Conservation (phyloP, 2,888 invertebrate species). For the Dicycla oo region DNA sequence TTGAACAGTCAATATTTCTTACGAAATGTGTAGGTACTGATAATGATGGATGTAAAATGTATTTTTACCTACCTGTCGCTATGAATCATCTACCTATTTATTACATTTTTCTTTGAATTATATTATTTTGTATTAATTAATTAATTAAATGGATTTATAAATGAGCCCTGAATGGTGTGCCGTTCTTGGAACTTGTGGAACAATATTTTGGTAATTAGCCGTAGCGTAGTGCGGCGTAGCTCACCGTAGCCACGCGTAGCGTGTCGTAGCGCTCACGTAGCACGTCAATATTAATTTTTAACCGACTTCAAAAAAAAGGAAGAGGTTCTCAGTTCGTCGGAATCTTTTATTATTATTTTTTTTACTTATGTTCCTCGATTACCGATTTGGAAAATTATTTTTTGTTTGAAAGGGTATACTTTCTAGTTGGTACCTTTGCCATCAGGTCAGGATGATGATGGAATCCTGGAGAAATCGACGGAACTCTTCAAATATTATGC, state of each 20-base stretch:
- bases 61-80: not conserved
- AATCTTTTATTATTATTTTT: no score
- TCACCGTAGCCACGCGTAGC: slow-evolving; percentile 24
- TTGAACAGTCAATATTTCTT: slow-evolving; percentile 34
- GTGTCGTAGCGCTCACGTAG: slow-evolving; percentile 37
- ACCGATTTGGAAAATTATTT: no score
- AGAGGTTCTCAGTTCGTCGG: no score
- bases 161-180: not conserved
- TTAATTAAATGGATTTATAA: not conserved
- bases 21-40: slow-evolving; percentile 26
- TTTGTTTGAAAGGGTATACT: no score
- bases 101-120: not conserved
- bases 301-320: no score
- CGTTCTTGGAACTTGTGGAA: not conserved
- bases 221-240: slow-evolving; percentile 30
- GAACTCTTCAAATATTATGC: no score
- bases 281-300: not conserved
- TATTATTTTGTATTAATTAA: slow-evolving; percentile 11
- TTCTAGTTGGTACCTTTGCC: no score
- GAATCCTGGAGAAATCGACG: no score
- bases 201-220: not conserved
- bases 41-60: slow-evolving; percentile 8
- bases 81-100: slow-evolving; percentile 3
- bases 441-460: no score
- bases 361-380: no score